A percentile compares a stretch with the other conserved stretches of the same genome.
Conservation (phyloP, 2,113 vertebrate species). For the Toxotes chatareus region DNA sequence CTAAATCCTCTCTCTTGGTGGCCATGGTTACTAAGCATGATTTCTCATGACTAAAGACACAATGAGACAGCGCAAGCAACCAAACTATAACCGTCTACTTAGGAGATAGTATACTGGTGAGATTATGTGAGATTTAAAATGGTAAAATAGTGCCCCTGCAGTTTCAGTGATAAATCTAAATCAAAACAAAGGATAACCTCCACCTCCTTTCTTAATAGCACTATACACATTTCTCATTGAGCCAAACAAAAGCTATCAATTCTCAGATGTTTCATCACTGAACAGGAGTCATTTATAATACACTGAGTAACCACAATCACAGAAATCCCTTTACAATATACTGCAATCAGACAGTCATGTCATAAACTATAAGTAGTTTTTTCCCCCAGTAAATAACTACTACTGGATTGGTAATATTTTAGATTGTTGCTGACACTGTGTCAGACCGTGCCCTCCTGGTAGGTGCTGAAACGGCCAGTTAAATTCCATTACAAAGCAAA, state of each 20-base stretch:
- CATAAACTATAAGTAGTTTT: background rate
- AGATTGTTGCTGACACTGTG: background rate
- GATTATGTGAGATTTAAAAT: background rate
- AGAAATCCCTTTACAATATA: background rate
- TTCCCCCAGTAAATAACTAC: no score
- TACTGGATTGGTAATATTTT: background rate
- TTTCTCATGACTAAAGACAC: conserved; percentile 29
- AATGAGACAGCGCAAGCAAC: conserved; percentile 48
- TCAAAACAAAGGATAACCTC: conserved; percentile 3
- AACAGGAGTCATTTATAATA: background rate
- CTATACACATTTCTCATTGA: background rate
- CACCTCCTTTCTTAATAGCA: background rate
- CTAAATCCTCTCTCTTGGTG: conserved; percentile 53
- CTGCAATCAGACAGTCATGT: background rate
- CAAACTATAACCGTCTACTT: conserved; percentile 33
- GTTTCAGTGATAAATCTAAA: conserved; percentile 19
- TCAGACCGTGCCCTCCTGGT: background rate
- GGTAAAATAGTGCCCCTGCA: conserved; percentile 1
- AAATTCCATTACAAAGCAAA: conserved; percentile 1
- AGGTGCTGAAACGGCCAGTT: background rate
- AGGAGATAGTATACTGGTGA: background rate
- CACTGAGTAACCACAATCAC: background rate
- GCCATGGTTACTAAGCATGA: conserved; percentile 29
- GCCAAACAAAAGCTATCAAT: conserved; percentile 7
- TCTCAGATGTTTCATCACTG: conserved; percentile 14